phyloP scores from a whole-genome alignment of 2,888 invertebrate species.

The Abrostola triplasia region DNA sequence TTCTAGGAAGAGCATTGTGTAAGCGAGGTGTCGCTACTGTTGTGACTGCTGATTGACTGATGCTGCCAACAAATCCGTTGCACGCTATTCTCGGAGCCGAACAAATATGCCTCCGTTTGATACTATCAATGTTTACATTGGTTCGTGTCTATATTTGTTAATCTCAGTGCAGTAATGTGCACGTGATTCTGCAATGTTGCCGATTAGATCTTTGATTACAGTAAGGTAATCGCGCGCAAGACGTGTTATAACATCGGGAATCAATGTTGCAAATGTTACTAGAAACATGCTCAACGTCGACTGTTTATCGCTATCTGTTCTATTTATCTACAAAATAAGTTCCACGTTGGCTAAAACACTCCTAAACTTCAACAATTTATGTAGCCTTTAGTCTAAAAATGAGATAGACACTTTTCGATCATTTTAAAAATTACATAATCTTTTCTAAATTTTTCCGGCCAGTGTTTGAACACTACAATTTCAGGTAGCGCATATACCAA shows the following conservation, averaged over 20 bases:
- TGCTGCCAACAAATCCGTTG: constrained; percentile 66
- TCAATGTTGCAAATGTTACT: constrained; percentile 7
- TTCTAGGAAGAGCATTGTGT: constrained; percentile 72
- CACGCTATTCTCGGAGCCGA: constrained; percentile 62
- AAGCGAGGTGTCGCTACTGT: constrained; percentile 69
- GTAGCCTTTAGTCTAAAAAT: too few relatives aligned
- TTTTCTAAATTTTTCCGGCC: neutral
- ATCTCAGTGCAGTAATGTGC: constrained; percentile 34
- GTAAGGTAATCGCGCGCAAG: constrained; percentile 13
- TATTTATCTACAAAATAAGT: too few relatives aligned
- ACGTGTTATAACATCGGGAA: constrained; percentile 13
- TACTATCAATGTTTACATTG: constrained; percentile 52
- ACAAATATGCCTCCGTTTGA: constrained; percentile 57
- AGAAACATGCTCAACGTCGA: neutral
- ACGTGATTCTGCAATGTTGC: constrained; percentile 34
- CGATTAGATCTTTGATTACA: constrained; percentile 43
- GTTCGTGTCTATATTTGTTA: constrained; percentile 30
- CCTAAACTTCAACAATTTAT: too few relatives aligned
- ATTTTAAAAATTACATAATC: neutral
- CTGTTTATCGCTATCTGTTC: too few relatives aligned
- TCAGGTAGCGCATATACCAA: constrained; percentile 31
- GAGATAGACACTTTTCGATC: too few relatives aligned
- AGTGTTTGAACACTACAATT: constrained; percentile 35
- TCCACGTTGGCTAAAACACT: too few relatives aligned
- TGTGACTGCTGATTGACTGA: constrained; percentile 85